Base-by-base conservation (phyloP, 2,888 invertebrate genomes). In the Monochamus alternatus region DNA sequence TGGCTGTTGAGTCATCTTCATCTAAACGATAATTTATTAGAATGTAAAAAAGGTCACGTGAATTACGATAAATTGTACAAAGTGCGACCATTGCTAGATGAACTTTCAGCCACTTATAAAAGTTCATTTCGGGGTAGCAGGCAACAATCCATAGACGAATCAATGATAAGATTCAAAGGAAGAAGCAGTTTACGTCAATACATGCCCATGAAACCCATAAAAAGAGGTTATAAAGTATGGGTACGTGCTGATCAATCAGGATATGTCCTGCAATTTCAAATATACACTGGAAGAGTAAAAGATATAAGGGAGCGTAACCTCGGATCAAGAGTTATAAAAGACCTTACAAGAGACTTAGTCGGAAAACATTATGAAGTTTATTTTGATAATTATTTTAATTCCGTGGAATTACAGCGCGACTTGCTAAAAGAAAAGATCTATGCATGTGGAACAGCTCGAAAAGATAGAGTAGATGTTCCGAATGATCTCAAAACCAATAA, bases 101-200 rank as follows among this genome's bases (percentile, higher is more conserved):
- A 5, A 12, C 55, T 44, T 8, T 9, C 5, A 44, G 9, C 44
- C 44, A 44, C 9, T 44, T 44, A 44, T 8, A 44, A 44, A 44
- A 44, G 9, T 8, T 44, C 9, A 44, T 44, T 44, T 22, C 22
- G 22, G 22, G 22, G 22, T 22, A 22, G 22, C 22, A 22, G 7
- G 9, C 44, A 8, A 44, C 44, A 58, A 58, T 10, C 60, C n/a
- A 74, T 77, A 12, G 78, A 80, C 44, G 80, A 80, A 71, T 80
- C 78, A 14, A 80, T 81, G 80, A 73, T 76, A n/a, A 64, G 60
- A 31, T 80, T 78, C 75, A 81, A 81, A 67, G 81, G 81, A 4
- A 68, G 78, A 31, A 75, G 73, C 5, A 58, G 58, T 30, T 43
- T 81, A 38, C 64, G 75, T 43, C 78, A 80, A 47, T 75, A 79